A percentile compares a stretch with the other conserved stretches of the same genome.
These are phyloP conservation scores for Apostichopus parvimensis DNA, from an alignment of 35 echinoderm and acorn worm genomes.

Conservation along the genomic window DNA sequence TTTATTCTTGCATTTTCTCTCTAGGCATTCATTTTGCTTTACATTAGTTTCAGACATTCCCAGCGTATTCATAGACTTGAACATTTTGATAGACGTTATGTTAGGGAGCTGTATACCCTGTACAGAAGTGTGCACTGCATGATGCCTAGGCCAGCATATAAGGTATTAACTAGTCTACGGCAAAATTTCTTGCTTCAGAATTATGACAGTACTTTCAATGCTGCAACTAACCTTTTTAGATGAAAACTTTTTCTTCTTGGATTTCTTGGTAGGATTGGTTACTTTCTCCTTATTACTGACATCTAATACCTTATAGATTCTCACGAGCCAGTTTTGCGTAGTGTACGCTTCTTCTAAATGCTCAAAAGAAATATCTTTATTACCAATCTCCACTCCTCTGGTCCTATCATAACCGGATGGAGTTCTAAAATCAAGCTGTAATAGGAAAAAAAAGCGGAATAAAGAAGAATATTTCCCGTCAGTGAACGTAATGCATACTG, in stretches of 20 bases:
- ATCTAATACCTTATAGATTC: constrained; percentile 87
- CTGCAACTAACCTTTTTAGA: constrained; percentile 76
- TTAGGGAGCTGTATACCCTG: too few species aligned
- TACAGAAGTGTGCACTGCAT: too few species aligned
- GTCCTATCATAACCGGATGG: constrained; percentile 97
- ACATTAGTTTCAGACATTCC: too few species aligned
- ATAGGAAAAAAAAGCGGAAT: neutral
- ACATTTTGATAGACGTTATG: too few species aligned
- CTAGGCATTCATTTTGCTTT: too few species aligned
- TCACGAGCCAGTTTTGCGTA: constrained; percentile 91
- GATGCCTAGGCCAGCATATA: too few species aligned
- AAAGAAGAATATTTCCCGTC: neutral
- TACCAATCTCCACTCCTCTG: constrained; percentile 90
- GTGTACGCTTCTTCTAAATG: constrained; percentile 96
- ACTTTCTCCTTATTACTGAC: constrained; percentile 64
- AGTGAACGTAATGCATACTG: neutral
- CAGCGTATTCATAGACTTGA: too few species aligned
- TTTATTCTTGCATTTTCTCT: too few species aligned
- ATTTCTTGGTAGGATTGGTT: constrained; percentile 49
- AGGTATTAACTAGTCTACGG: too few species aligned
- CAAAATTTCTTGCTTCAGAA: too few species aligned
- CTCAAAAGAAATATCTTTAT: constrained; percentile 91
- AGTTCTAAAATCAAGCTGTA: constrained; percentile 87
- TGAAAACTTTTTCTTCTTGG: constrained; percentile 49
- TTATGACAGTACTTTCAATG: too few species aligned